A percentile compares a stretch with the other conserved stretches of the same genome.
Conservation (phyloP, 2,113 vertebrate genomes). For the Pterocles burchelli region DNA sequence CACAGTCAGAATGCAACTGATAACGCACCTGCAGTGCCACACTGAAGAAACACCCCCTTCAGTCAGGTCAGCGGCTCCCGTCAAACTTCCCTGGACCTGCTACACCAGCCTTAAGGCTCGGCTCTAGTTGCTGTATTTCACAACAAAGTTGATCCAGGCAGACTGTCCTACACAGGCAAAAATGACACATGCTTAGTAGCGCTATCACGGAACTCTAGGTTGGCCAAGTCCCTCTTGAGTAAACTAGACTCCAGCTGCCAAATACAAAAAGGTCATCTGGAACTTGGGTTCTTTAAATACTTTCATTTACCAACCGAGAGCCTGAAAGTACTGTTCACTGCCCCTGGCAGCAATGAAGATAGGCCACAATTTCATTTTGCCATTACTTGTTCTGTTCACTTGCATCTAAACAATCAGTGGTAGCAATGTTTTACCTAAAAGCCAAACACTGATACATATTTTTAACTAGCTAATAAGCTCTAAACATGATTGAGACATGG, state of each 20-base stretch:
- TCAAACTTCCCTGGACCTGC: fast-evolving
- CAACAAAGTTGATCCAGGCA: neutral
- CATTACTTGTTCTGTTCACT: neutral
- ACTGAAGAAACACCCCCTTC: neutral
- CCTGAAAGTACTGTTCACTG: neutral
- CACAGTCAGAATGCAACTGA: fast-evolving
- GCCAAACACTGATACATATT: neutral
- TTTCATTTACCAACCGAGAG: neutral
- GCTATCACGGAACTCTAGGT: neutral
- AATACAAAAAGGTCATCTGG: neutral
- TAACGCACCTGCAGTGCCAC: too few relatives aligned
- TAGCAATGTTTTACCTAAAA: neutral
- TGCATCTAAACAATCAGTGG: neutral
- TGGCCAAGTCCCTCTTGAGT: neutral
- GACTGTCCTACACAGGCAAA: neutral
- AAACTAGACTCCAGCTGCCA: neutral
- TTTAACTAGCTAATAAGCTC: neutral
- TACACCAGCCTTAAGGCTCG: neutral
- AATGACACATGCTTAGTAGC: neutral
- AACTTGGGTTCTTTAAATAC: neutral
- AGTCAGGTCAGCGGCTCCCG: fast-evolving
- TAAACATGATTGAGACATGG: neutral
- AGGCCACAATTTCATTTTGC: neutral
- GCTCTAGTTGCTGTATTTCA: neutral
- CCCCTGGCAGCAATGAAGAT: neutral